Evolutionary conservation across 2,113 vertebrate genomes (phyloP).

Genomic region (Monopterus albus): DNA sequence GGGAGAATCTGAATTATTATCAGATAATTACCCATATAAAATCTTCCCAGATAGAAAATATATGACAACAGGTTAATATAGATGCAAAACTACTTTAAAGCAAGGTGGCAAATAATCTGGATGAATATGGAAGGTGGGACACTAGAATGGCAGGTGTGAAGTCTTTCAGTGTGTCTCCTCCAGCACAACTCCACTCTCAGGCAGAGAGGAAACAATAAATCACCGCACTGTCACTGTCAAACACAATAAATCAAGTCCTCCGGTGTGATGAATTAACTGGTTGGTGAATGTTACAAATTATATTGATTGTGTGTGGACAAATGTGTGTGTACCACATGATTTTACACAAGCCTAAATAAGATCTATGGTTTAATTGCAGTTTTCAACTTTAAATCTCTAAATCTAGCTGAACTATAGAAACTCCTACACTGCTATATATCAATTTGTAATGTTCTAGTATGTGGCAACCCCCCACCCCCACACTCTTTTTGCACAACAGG

Average conservation of each 20-base stretch:
- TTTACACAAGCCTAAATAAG: neutral
- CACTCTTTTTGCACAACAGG: slow-evolving; percentile 22
- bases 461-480: too few species aligned
- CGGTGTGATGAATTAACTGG: slow-evolving; percentile 40
- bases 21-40: slow-evolving; percentile 46
- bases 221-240: slow-evolving; percentile 37
- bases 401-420: neutral
- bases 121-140: slow-evolving; percentile 21
- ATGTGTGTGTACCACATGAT: neutral
- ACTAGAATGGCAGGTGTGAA: slow-evolving; percentile 33
- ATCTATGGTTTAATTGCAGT: neutral
- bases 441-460: slow-evolving; percentile 14
- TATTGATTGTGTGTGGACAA: slow-evolving; percentile 10
- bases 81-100: neutral
- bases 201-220: slow-evolving; percentile 39
- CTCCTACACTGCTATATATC: neutral
- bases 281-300: slow-evolving; percentile 33
- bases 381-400: slow-evolving; percentile 27
- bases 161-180: slow-evolving; percentile 28
- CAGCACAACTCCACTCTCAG: slow-evolving; percentile 13
- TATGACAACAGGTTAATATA: slow-evolving; percentile 6
- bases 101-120: slow-evolving; percentile 1
- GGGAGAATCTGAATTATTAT: slow-evolving; percentile 40
- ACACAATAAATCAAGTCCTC: slow-evolving; percentile 45
- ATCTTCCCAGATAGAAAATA: slow-evolving; percentile 22